Evolutionary conservation across 2,888 invertebrate species (phyloP), one percentile per base, ranked within the genome.

Genomic region (Balanococcus diminutus): DNA sequence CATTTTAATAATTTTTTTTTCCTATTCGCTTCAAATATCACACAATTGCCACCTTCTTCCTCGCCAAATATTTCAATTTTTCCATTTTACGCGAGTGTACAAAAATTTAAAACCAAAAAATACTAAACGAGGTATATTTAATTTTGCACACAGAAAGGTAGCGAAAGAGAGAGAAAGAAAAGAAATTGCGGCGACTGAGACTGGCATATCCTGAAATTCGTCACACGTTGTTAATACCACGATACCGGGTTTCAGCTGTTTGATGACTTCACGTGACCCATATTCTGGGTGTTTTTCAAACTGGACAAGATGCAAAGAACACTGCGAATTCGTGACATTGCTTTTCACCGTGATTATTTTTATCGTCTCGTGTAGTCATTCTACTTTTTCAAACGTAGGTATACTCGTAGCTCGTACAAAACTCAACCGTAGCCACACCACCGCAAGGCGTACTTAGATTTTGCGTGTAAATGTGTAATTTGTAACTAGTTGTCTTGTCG

Each of bases 141-240:
- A 79, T 36, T 79, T 67, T 79, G 36, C 75, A 11, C 75, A 11
- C 75, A 79, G 75, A 36, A 79, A 36, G 75, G 9, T 79, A 79
- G 19, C 19, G 14, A 51, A 51, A 28, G 11, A 51, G 0, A 4
- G 5, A 56, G 56, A 56, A 56, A 72, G 31, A 16, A 32, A 79
- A 36, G n/a, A n/a, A n/a, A n/a, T n/a, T n/a, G 6, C 19, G 28
- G 36, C 75, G 19, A 36, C 56, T 22, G n/a, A n/a, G 56, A 56
- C 56, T 56, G 56, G 25, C 75, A 79, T 79, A 79, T 79, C 75
- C 75, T 79, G 75, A 79, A 79, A 79, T 79, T 79, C 75, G 75
- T 79, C 75, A 79, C 75, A 79, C 75, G 28, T 67, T 28, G 67
- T 36, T 32, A 72, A 72, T 72, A n/a, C 72, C 22, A n/a, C 9